Percentiles rank a stretch among this genome's conserved stretches.
phyloP scores from a whole-genome alignment of 2,113 vertebrate species.

The Gymnogyps californianus region DNA sequence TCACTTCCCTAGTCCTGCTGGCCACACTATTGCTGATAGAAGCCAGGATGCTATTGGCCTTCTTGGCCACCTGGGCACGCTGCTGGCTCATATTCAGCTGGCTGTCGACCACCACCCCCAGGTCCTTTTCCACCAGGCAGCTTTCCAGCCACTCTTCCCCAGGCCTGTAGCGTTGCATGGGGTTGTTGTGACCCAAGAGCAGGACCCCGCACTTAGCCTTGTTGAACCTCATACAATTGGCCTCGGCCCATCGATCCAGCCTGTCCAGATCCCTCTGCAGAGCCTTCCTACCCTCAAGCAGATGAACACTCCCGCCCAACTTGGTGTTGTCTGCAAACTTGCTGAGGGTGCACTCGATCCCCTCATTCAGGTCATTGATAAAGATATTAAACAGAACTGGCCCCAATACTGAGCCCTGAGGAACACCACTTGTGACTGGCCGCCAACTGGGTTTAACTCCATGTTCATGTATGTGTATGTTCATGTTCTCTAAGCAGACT shows the following conservation, averaged over 20 bases:
- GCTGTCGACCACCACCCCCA: neutral
- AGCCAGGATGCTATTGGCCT: neutral
- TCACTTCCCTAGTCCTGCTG: neutral
- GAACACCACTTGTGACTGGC: accelerated
- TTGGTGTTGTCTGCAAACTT: neutral
- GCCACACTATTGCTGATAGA: neutral
- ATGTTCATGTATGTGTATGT: neutral
- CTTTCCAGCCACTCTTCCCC: neutral
- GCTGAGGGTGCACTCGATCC: neutral
- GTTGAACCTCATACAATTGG: too few species aligned
- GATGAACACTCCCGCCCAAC: neutral
- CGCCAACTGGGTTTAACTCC: neutral
- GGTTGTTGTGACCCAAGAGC: too few species aligned
- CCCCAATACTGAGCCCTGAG: accelerated
- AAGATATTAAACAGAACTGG: neutral
- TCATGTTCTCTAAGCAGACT: neutral
- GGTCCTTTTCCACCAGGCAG: neutral
- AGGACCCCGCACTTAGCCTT: too few species aligned
- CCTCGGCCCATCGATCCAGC: neutral
- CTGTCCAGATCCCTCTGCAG: neutral
- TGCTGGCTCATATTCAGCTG: neutral
- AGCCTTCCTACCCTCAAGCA: neutral
- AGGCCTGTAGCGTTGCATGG: too few species aligned
- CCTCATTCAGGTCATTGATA: accelerated
- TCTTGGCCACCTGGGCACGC: neutral